phyloP scores from a whole-genome alignment of 2,797 vertebrate genomes.

The Pseudotriccus pelzelni region DNA sequence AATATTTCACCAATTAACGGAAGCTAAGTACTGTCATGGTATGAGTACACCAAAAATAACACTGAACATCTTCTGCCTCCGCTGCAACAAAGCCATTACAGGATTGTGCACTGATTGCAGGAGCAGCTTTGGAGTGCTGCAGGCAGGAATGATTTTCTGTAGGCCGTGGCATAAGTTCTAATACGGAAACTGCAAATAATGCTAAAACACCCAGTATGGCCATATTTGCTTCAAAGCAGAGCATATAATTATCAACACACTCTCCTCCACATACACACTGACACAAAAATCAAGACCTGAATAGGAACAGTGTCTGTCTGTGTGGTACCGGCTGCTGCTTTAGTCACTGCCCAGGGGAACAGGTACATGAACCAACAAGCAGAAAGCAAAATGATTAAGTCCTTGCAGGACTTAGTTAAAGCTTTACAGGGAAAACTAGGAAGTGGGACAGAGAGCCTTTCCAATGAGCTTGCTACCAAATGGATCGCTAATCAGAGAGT shows the following conservation, averaged over 20 bases:
- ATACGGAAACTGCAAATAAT: background rate
- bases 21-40: background rate
- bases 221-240: background rate
- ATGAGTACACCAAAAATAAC: background rate
- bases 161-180: background rate
- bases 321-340: background rate
- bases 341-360: background rate
- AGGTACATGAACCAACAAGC: background rate
- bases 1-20: background rate
- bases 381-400: background rate
- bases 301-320: background rate
- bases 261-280: rapidly evolving
- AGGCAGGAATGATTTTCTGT: background rate
- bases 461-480: background rate
- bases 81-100: background rate
- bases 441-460: background rate
- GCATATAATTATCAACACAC: background rate
- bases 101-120: background rate
- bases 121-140: background rate
- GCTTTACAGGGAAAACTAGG: background rate
- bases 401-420: background rate
- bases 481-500: background rate
- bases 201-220: background rate
- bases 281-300: background rate
- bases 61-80: background rate